Evolutionary conservation across 1,140 invertebrate species (phyloP).

Genomic region (Pseudomyrmex concolor): DNA sequence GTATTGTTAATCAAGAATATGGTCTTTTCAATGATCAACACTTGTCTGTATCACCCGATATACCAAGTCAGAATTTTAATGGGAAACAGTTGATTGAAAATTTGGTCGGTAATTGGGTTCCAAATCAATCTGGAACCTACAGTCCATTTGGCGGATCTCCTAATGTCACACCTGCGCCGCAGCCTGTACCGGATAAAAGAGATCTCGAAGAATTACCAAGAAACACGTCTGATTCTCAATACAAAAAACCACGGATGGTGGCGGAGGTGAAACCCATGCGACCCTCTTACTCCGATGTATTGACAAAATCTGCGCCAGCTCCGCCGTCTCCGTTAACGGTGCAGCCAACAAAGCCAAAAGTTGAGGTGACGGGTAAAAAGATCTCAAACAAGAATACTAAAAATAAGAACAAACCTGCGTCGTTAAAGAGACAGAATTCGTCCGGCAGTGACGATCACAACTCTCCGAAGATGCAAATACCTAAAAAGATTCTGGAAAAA

Average conservation of each 20-base stretch:
- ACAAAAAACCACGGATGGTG: constrained; percentile 90
- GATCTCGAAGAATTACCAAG: constrained; percentile 74
- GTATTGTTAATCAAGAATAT: constrained; percentile 81
- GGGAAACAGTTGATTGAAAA: constrained; percentile 89
- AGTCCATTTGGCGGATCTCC: constrained; percentile 89
- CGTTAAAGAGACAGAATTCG: constrained; percentile 85
- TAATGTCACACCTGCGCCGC: constrained; percentile 79
- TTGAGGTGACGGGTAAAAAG: constrained; percentile 78
- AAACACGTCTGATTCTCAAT: constrained; percentile 66
- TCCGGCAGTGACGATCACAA: constrained; percentile 85
- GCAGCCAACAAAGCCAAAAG: constrained; percentile 79
- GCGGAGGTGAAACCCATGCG: constrained; percentile 94
- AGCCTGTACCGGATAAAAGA: constrained; percentile 66
- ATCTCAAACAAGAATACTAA: constrained; percentile 78
- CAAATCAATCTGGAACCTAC: constrained; percentile 92
- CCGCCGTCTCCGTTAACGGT: constrained; percentile 77
- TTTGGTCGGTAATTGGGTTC: constrained; percentile 92
- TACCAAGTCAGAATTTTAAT: constrained; percentile 77
- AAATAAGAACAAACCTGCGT: constrained; percentile 78
- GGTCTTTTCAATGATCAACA: constrained; percentile 80
- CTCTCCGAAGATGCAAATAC: constrained; percentile 82
- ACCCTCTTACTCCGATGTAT: constrained; percentile 92
- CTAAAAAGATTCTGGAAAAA: constrained; percentile 78
- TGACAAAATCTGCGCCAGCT: constrained; percentile 88
- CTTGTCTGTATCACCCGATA: constrained; percentile 72